Base-by-base conservation (phyloP, 2,113 vertebrate genomes). In the Malurus melanocephalus region DNA sequence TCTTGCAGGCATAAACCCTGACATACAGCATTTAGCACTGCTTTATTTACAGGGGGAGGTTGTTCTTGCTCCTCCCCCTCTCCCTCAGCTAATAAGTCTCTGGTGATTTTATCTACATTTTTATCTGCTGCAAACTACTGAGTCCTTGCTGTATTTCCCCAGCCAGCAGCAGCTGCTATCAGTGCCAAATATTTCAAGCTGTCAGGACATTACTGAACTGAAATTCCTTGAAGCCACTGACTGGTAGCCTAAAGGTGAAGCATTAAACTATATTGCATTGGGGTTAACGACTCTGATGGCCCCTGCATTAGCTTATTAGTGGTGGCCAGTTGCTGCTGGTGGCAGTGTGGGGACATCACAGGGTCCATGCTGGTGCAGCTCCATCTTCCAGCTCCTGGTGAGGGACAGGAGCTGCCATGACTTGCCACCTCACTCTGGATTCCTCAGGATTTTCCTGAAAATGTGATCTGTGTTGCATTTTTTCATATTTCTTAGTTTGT, bases 361-460 rank as follows among this genome's bases (percentile, higher is more conserved):
- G 38, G 43, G 75, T 84, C 68, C 59, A 80, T 92, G 90, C 64
- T 52, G 56, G 79, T 94, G 82, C 88, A 95, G 83, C 87, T 94
- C 85, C 85, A 96, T 75, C 89, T 97, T 92, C 92, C 89, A 82
- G 61, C n/a, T 75, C 59, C 81, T 15, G 28, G 15, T 4, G 0
- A 6, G 11, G 65, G 33, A 73, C 33, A 56, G 53, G n/a, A 85
- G 55, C 56, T 11, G 5, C 15, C 4, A 19, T 65, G 33, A 93
- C 80, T 73, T 67, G 7, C 42, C 13, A 2, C 43, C 35, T 82
- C 5, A 3, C 51, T 68, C 82, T 6, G 5, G 71, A 94, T 73
- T 95, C 90, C 43, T 55, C 26, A 68, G 75, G 68, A 66, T 89
- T 95, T 96, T 91, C 92, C 89, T 93, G 92, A 96, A 95, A 96